phyloP scores from a whole-genome alignment of 2,888 invertebrate genomes.

The Amphiduros pacificus region DNA sequence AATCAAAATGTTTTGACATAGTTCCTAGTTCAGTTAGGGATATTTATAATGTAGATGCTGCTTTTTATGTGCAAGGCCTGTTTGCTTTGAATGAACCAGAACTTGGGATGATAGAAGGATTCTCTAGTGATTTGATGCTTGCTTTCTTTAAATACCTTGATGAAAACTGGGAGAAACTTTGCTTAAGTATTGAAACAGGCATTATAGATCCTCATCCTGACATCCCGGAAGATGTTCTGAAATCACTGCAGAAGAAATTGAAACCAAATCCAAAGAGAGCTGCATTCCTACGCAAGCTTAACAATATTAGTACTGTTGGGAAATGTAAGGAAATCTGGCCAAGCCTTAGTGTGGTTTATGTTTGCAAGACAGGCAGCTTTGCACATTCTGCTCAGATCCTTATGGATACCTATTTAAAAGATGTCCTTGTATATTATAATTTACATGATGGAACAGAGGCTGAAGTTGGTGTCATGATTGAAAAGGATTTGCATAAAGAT shows the following conservation, averaged over 20 bases:
- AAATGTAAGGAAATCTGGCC: conserved; percentile 1
- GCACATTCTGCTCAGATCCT: not conserved
- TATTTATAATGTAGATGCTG: too few species aligned
- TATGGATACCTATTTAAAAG: not conserved
- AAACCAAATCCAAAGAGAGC: not conserved
- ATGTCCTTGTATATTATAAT: not conserved
- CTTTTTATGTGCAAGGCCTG: too few species aligned
- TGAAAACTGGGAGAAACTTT: not conserved
- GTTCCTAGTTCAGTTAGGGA: too few species aligned
- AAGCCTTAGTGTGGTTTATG: not conserved
- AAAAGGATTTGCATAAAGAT: not conserved
- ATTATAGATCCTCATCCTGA: not conserved
- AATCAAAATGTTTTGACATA: too few species aligned
- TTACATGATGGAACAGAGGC: not conserved
- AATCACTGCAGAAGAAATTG: not conserved
- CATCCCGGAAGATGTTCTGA: too few species aligned
- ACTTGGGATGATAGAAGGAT: not conserved
- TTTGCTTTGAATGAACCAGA: too few species aligned
- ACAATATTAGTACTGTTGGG: not conserved
- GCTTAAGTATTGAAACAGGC: not conserved
- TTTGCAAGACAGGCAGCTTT: not conserved
- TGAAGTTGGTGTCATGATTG: not conserved
- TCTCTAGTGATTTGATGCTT: not conserved
- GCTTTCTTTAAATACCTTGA: conserved; percentile 2
- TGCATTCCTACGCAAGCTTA: not conserved